Evolutionary conservation across 2,797 vertebrate species (phyloP).

Genomic region (Neomorphus geoffroyi): DNA sequence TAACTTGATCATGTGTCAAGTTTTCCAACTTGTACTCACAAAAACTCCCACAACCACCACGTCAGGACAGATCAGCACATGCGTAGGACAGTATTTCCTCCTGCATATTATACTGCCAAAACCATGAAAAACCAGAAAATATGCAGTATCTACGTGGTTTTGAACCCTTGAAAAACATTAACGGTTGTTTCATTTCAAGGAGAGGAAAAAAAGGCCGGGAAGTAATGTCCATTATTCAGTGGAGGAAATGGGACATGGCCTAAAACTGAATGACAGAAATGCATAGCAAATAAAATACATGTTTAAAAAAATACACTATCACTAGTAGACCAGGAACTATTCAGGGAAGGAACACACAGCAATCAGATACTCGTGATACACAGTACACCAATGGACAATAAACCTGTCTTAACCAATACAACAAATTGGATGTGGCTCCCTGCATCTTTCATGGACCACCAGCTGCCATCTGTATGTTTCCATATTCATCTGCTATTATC

Average conservation of each 20-base stretch:
- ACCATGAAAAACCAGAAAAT: not conserved
- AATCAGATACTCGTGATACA: rapidly evolving
- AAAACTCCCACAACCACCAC: not conserved
- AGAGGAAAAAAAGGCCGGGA: not conserved
- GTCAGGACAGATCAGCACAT: too few species aligned
- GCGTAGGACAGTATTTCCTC: not conserved
- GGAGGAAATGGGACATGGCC: not conserved
- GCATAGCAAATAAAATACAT: rapidly evolving
- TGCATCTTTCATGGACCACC: conserved; percentile 13
- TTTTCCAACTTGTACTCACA: not conserved
- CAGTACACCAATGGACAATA: not conserved
- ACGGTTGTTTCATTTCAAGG: not conserved
- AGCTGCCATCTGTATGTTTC: conserved; percentile 17
- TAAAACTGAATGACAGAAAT: not conserved
- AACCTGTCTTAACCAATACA: not conserved
- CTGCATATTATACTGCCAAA: not conserved
- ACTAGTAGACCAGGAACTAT: not conserved
- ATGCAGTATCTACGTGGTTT: rapidly evolving
- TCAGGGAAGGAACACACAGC: not conserved
- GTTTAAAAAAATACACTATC: not conserved
- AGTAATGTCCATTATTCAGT: not conserved
- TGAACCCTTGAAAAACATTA: not conserved
- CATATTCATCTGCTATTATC: conserved; percentile 10
- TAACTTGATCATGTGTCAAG: not conserved
- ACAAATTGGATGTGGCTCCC: not conserved